phyloP scores from a whole-genome alignment of 2,113 vertebrate species.

The Oceanodroma tethys region DNA sequence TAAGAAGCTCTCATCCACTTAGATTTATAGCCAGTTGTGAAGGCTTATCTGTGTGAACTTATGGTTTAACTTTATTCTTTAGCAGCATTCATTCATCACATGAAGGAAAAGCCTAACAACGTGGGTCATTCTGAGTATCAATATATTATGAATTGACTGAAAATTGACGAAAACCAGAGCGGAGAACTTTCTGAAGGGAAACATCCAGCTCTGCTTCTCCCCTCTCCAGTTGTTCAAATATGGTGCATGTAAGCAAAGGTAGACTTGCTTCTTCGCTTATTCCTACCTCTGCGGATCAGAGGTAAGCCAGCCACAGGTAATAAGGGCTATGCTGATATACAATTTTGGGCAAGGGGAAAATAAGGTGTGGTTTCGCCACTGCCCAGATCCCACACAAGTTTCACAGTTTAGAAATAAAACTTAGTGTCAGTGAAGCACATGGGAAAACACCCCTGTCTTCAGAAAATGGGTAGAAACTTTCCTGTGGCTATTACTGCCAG shows the following conservation, averaged over 20 bases:
- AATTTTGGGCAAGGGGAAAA: not conserved
- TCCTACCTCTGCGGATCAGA: not conserved
- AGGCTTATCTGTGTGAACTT: not conserved
- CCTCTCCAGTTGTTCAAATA: not conserved
- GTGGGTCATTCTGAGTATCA: not conserved
- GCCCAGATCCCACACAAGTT: not conserved
- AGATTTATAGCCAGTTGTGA: not conserved
- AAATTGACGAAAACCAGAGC: not conserved
- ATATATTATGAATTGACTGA: not conserved
- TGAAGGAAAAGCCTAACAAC: not conserved
- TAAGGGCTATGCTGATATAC: not conserved
- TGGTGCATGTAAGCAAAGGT: not conserved
- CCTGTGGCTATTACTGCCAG: not conserved
- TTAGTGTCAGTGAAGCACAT: not conserved
- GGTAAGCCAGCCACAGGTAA: not conserved
- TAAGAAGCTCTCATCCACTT: not conserved
- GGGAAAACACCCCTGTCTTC: not conserved
- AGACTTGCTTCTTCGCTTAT: accelerated
- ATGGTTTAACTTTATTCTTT: not conserved
- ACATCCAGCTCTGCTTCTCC: not conserved
- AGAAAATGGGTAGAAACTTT: not conserved
- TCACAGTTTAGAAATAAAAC: not conserved
- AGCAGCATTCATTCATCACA: not conserved
- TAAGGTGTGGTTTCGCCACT: not conserved
- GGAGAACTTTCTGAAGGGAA: not conserved